These are phyloP conservation scores for Balanococcus diminutus DNA, from an alignment of 2,888 invertebrate genomes.

Conservation along the genomic window DNA sequence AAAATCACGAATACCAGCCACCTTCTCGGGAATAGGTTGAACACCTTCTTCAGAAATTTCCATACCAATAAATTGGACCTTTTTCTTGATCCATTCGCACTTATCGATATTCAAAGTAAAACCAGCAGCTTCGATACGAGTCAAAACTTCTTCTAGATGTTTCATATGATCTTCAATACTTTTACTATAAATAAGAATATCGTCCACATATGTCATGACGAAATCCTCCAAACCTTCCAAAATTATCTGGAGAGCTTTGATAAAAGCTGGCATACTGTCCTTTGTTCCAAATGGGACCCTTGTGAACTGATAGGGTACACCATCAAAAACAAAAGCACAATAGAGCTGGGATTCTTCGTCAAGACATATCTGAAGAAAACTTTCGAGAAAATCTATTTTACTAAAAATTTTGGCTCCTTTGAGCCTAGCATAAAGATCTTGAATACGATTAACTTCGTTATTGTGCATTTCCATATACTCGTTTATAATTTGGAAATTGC, in stretches of 20 bases:
- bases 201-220: not conserved
- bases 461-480: not conserved
- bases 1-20: not conserved
- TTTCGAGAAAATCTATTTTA: constrained; percentile 57
- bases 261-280: not conserved
- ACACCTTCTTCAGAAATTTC: not conserved
- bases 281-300: constrained; percentile 9
- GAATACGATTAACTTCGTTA: not conserved
- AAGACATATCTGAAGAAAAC: constrained; percentile 59
- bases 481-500: not conserved
- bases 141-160: not conserved
- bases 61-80: not conserved
- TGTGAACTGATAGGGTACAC: not conserved
- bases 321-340: constrained; percentile 55
- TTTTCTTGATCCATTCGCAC: not conserved
- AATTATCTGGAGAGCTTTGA: not conserved
- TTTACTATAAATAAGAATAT: not conserved
- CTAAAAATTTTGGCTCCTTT: not conserved
- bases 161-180: not conserved
- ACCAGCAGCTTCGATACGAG: not conserved
- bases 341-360: constrained; percentile 54
- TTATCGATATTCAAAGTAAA: not conserved
- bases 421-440: not conserved
- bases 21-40: not conserved
- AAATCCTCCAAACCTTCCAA: not conserved